Base-by-base conservation (phyloP, 2,888 invertebrate species). In the Xanthorhoe spadicearia region DNA sequence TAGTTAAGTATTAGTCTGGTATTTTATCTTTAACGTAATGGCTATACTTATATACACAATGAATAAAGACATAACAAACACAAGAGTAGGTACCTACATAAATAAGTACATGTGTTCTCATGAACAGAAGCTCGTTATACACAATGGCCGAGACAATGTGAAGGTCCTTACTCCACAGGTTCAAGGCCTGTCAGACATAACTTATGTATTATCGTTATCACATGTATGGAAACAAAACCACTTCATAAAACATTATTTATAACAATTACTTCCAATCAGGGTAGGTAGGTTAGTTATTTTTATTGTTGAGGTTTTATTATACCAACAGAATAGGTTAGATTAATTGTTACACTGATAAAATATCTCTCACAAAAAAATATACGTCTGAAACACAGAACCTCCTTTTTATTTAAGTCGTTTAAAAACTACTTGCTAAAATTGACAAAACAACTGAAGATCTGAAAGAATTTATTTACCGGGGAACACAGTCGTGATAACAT, bases 111-210 rank as follows among this genome's bases (percentile, higher is more conserved):
- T 48, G 52, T 0, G 65, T 3, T 1, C 72, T 70, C 74, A 73
- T 76, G 70, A 72, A 66, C 71, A 73, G 64, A 64, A 63, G 68
- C 61, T 68, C 68, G 63, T 62, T 70, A 72, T 71, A 76, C 74
- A 86, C 84, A 85, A 83, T 81, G 78, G 77, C 76, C 76, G 82
- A 82, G 78, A 82, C 77, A 79, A 79, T 79, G 78, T 77, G 79
- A 79, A 85, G 87, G 85, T 87, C 87, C 83, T 87, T 88, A 85
- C 83, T 79, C 85, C 77, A 77, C 76, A 84, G 84, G 90, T 89
- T 90, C 90, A 90, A 90, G 90, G 90, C 82, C 85, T 80, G 82
- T 70, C 76, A 79, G 79, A 74, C 79, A 82, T 86, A 81, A 85
- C 80, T 87, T 83, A 82, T 74, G 61, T 77, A 77, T 78, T 88